Percentiles rank a stretch among this genome's conserved stretches.
Conservation (phyloP, 2,888 invertebrate genomes). For the Drosophila yooni region DNA sequence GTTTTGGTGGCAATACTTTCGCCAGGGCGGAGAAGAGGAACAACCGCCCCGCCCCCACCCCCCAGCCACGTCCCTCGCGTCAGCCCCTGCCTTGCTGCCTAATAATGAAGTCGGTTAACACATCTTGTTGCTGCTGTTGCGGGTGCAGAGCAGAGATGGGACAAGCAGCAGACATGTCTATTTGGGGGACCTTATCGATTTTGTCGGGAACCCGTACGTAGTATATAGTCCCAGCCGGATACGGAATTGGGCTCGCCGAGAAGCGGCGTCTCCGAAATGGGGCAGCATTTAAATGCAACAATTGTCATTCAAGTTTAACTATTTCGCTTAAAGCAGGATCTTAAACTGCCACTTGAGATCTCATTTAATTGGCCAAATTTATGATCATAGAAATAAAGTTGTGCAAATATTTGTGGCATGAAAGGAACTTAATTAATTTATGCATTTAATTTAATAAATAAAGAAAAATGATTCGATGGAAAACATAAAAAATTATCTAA, state of each 20-base stretch:
- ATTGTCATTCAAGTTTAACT: conserved; percentile 73
- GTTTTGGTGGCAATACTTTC: conserved; percentile 56
- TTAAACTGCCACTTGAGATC: not conserved
- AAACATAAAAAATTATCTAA: not conserved
- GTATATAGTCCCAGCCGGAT: conserved; percentile 5
- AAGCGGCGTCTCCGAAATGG: conserved; percentile 55
- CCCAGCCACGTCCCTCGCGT: not conserved
- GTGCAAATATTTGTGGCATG: not conserved
- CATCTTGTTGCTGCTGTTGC: conserved; percentile 67
- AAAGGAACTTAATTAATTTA: not conserved
- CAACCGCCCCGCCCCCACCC: too few species aligned
- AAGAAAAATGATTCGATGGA: accelerated
- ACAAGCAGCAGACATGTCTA: conserved; percentile 72
- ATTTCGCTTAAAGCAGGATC: conserved; percentile 24
- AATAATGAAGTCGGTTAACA: conserved; percentile 77
- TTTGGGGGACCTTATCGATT: conserved; percentile 71
- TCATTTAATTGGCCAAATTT: not conserved
- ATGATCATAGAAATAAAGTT: not conserved
- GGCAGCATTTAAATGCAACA: conserved; percentile 78
- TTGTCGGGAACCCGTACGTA: conserved; percentile 53
- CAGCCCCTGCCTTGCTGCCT: conserved; percentile 38
- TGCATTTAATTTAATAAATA: accelerated
- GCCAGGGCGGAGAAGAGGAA: not conserved
- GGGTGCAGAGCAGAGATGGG: conserved; percentile 21
- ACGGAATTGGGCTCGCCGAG: conserved; percentile 28